phyloP scores from a whole-genome alignment of 2,797 vertebrate genomes.

The Dryobates pubescens region DNA sequence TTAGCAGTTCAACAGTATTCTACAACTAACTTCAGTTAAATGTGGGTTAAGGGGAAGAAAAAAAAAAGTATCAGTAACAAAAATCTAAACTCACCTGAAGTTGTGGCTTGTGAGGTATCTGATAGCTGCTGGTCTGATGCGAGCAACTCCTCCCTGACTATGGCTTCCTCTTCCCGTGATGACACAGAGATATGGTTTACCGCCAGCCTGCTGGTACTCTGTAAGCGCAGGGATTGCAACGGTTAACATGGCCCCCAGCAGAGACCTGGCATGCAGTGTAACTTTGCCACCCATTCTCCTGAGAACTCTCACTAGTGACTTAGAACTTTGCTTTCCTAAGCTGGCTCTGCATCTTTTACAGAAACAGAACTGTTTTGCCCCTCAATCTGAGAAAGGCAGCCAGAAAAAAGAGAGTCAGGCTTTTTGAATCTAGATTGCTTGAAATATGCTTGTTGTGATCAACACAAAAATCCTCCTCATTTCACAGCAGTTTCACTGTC shows the following conservation, averaged over 20 bases:
- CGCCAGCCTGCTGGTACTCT: constrained; percentile 89
- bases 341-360: neutral
- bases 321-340: neutral
- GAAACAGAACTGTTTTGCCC: neutral
- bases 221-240: constrained; percentile 63
- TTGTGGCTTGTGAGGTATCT: constrained; percentile 93
- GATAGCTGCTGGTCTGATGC: constrained; percentile 94
- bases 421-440: neutral
- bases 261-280: neutral
- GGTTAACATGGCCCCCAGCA: constrained; percentile 9
- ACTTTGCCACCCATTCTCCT: neutral
- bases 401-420: neutral
- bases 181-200: constrained; percentile 90
- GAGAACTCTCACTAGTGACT: neutral
- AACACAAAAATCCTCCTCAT: neutral
- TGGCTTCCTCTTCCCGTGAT: constrained; percentile 98
- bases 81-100: constrained; percentile 85
- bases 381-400: neutral
- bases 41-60: neutral
- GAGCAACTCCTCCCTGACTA: constrained; percentile 95
- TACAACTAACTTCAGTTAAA: constrained; percentile 22
- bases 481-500: neutral
- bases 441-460: neutral
- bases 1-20: neutral
- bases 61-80: neutral